Conservation (phyloP, 2,113 vertebrate genomes). For the Mirza zaza region DNA sequence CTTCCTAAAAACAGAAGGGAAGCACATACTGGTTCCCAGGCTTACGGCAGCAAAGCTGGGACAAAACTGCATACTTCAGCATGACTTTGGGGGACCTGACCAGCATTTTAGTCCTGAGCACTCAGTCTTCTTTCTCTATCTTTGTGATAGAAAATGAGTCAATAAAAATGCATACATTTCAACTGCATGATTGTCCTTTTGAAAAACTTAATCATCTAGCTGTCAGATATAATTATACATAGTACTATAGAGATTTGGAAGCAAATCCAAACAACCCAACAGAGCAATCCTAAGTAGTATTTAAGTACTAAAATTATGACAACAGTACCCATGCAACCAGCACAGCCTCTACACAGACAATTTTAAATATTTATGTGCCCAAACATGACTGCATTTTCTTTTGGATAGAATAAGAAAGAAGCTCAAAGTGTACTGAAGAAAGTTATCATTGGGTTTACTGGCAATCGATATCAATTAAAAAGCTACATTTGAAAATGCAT, state of each 20-base stretch:
- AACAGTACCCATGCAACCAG: background rate
- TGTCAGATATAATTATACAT: background rate
- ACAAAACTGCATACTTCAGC: background rate
- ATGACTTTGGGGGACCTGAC: background rate
- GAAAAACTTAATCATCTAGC: background rate
- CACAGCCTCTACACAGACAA: background rate
- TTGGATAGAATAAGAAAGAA: background rate
- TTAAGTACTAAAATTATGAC: background rate
- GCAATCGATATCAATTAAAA: slow-evolving; percentile 64
- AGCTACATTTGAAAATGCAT: slow-evolving; percentile 42
- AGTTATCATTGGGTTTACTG: background rate
- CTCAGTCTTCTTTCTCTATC: background rate
- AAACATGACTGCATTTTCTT: slow-evolving; percentile 8
- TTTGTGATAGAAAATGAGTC: background rate
- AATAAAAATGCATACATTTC: background rate
- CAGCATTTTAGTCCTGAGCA: background rate
- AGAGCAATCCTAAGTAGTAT: background rate
- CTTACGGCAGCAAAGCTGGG: background rate
- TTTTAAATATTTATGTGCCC: slow-evolving; percentile 63
- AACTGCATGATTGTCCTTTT: background rate
- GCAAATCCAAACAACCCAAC: background rate
- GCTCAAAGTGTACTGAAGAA: background rate
- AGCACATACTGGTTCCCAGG: fast-evolving
- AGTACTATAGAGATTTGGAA: background rate
- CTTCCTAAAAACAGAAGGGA: background rate